Evolutionary conservation across 2,113 vertebrate genomes (phyloP).

Genomic region (Forbesichthys papilliferus): DNA sequence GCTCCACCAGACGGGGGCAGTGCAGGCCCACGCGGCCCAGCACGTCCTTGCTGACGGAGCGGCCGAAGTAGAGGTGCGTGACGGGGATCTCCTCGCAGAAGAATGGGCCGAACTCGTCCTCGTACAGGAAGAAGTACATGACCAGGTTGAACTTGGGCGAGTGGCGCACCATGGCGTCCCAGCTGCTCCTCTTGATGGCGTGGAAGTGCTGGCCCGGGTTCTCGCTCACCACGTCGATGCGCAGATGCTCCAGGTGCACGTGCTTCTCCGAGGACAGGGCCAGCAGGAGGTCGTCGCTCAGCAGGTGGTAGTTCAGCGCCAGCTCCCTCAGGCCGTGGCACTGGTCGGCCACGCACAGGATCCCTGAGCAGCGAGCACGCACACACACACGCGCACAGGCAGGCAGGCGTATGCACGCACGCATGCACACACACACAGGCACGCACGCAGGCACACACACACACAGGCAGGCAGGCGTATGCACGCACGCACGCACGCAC

Average conservation of each 20-base stretch:
- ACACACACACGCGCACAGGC: not conserved
- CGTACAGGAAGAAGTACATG: slow-evolving; percentile 98
- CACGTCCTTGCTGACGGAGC: slow-evolving; percentile 95
- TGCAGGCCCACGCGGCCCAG: slow-evolving; percentile 93
- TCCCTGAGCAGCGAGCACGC: slow-evolving; percentile 48
- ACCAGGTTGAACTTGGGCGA: slow-evolving; percentile 97
- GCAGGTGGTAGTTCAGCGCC: slow-evolving; percentile 91
- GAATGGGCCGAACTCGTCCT: slow-evolving; percentile 95
- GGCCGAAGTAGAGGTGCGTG: slow-evolving; percentile 96
- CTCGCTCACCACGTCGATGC: slow-evolving; percentile 96
- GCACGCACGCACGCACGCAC: too few relatives aligned
- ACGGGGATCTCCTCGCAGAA: slow-evolving; percentile 93
- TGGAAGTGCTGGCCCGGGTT: slow-evolving; percentile 95
- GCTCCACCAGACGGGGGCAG: slow-evolving; percentile 91
- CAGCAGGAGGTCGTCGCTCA: slow-evolving; percentile 92
- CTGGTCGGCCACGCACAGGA: slow-evolving; percentile 87
- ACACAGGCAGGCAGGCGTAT: not conserved
- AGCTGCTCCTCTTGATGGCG: slow-evolving; percentile 94
- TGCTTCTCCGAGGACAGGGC: slow-evolving; percentile 95
- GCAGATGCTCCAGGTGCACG: slow-evolving; percentile 91
- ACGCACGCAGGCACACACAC: not conserved
- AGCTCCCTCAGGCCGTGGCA: slow-evolving; percentile 93
- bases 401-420: not conserved
- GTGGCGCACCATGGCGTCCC: slow-evolving; percentile 96
- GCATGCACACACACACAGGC: not conserved